A percentile compares a stretch with the other conserved stretches of the same genome.
Conservation (phyloP, 2,797 vertebrate genomes). For the Erpetoichthys calabaricus region DNA sequence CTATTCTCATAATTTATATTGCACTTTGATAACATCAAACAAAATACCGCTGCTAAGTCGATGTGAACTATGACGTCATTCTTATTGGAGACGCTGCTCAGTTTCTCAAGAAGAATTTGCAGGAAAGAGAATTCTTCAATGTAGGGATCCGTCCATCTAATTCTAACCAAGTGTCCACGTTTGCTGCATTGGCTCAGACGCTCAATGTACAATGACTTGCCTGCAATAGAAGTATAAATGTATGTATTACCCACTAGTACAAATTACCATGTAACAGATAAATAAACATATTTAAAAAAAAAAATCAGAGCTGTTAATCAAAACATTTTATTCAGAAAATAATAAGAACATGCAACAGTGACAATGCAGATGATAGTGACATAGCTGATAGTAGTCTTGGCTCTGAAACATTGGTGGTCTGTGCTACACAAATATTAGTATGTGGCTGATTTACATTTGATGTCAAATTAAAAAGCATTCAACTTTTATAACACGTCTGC, state of each 20-base stretch:
- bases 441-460: no score
- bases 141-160: conserved; percentile 39
- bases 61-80: conserved; percentile 49
- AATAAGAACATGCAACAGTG: no score
- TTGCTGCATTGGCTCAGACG: conserved; percentile 28
- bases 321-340: no score
- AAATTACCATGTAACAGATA: no score
- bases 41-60: conserved; percentile 41
- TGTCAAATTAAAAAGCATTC: no score
- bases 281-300: not conserved
- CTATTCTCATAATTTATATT: no score
- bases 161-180: conserved; percentile 24
- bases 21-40: not conserved
- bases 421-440: no score
- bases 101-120: conserved; percentile 29
- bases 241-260: not conserved
- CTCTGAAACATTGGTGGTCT: no score
- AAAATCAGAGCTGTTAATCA: no score
- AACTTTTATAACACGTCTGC: no score
- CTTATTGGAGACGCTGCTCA: conserved; percentile 28
- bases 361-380: no score
- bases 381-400: no score
- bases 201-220: conserved; percentile 51
- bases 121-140: conserved; percentile 38
- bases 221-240: conserved; percentile 21